Evolutionary conservation across 2,888 invertebrate species (phyloP), one percentile per base, ranked within the genome.

Genomic region (Calameuta pallipes): DNA sequence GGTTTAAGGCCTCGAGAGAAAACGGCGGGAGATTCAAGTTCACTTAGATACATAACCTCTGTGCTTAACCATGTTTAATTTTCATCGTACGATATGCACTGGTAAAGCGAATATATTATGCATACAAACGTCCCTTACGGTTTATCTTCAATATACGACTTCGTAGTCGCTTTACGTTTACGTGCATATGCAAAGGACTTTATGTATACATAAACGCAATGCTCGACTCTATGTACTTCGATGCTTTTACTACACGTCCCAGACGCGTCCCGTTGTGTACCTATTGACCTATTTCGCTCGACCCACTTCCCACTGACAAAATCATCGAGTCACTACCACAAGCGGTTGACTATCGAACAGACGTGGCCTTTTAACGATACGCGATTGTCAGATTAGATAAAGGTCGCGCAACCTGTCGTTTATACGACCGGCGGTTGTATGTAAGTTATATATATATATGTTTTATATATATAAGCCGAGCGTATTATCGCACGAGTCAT

Each of bases 271-370:
- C 71, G 71, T 34, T 34, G 12, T 71, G 23, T 34, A 31, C 71
- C 33, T 71, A 71, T 71, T 71, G 71, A 71, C 71, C 71, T 71
- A 71, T 71, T 71, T 71, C 71, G 71, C 71, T 34, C 33, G 71
- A 71, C 71, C 71, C 15, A 71, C 13, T 71, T 71, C 33, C 33
- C 71, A 23, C 31, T 71, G 34, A 71, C 71, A 71, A 71, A 71
- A 71, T 71, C 71, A 71, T 71, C 71, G 31, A 71, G 71, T 34
- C 33, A 71, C 71, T 71, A 31, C 71, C 71, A 34, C 33, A 15
- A 9, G 56, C 23, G 1, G 56, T 56, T 56, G 56, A 9, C 56
- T 56, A 56, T 56, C 56, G 56, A 56, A 56, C 56, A 56, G 56
- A 56, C 56, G 23, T 56, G 56, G 56, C 56, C 56, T 56, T 56